Conservation (phyloP, 2,888 invertebrate species). For the Yponomeuta evonymella region DNA sequence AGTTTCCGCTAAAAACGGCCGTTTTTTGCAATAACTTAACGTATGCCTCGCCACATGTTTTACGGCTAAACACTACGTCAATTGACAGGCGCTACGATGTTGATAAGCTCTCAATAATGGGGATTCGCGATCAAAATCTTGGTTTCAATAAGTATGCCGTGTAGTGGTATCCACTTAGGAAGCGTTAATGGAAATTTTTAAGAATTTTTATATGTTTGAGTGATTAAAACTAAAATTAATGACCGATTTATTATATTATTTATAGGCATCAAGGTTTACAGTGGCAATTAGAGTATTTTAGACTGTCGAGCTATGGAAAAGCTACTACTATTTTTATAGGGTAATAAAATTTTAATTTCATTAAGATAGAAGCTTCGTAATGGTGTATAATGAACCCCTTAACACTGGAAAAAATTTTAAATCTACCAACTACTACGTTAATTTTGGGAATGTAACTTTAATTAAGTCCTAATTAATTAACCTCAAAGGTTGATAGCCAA, state of each 20-base stretch:
- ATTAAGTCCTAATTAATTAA: no score
- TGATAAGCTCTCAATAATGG: no score
- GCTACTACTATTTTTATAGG: constrained; percentile 5
- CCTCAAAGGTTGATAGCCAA: no score
- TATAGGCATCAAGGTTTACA: not conserved
- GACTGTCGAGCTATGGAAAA: not conserved
- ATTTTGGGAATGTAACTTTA: not conserved
- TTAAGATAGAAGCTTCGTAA: constrained; percentile 5
- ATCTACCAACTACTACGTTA: not conserved
- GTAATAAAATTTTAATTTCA: constrained; percentile 5
- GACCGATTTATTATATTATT: not conserved
- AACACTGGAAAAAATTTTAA: constrained; percentile 15
- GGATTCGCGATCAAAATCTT: no score
- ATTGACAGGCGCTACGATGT: no score
- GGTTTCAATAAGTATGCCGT: no score
- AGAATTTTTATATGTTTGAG: not conserved
- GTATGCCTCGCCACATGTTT: no score
- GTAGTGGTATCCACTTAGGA: no score
- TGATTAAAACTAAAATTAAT: not conserved
- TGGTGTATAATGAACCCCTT: constrained; percentile 13
- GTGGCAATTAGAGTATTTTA: not conserved
- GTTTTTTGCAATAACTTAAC: no score
- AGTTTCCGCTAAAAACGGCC: no score
- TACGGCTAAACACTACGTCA: no score
- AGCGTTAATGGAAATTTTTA: not conserved